phyloP scores from a whole-genome alignment of 1,140 invertebrate genomes.

The Colletes latitarsis region DNA sequence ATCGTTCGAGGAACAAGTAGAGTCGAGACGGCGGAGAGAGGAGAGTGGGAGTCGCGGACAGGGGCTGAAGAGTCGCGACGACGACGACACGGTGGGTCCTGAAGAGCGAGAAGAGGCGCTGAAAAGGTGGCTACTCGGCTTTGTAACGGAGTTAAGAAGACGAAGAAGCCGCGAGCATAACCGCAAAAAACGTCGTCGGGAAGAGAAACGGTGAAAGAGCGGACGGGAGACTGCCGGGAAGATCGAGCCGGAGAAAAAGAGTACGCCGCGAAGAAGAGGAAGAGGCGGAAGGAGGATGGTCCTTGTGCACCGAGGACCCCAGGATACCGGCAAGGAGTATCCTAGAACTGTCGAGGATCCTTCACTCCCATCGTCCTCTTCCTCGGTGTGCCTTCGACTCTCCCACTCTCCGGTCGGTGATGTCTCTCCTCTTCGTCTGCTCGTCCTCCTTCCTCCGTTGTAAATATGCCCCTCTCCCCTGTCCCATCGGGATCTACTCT shows the following conservation, averaged over 20 bases:
- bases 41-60: not conserved
- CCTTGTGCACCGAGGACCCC: slow-evolving; percentile 76
- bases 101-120: slow-evolving; percentile 34
- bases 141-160: slow-evolving; percentile 57
- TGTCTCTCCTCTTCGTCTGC: not conserved
- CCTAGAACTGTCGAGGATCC: slow-evolving; percentile 79
- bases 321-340: slow-evolving; percentile 79
- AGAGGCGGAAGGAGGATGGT: slow-evolving; percentile 73
- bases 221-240: not conserved
- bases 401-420: not conserved
- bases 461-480: slow-evolving; percentile 58
- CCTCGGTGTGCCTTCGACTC: slow-evolving; percentile 33
- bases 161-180: slow-evolving; percentile 15
- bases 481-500: slow-evolving; percentile 56
- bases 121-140: slow-evolving; percentile 51
- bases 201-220: slow-evolving; percentile 3
- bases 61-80: slow-evolving; percentile 40
- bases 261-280: slow-evolving; percentile 56
- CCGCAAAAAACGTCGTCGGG: not conserved
- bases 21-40: not conserved
- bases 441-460: slow-evolving; percentile 40
- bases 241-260: slow-evolving; percentile 47
- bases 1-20: slow-evolving; percentile 37
- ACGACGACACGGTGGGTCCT: slow-evolving; percentile 26
- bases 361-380: slow-evolving; percentile 74